Percentiles rank a stretch among this genome's conserved stretches.
Conservation (phyloP, 2,888 invertebrate genomes). For the Ornithoptera alexandrae region DNA sequence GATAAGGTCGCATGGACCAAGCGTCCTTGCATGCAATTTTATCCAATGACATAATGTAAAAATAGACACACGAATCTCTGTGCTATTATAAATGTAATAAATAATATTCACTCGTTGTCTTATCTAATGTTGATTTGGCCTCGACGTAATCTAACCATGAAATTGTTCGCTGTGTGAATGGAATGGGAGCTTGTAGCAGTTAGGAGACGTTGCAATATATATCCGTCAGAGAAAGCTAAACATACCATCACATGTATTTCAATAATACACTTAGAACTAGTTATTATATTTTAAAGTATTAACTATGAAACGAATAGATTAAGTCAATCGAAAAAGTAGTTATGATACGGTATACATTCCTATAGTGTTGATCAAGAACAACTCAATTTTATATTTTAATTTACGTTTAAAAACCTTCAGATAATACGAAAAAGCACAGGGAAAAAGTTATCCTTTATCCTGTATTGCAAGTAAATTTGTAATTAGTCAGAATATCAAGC, state of each 20-base stretch:
- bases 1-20: slow-evolving; percentile 9
- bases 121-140: slow-evolving; percentile 20
- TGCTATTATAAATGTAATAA: slow-evolving; percentile 6
- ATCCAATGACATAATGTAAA: slow-evolving; percentile 18
- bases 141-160: slow-evolving; percentile 19
- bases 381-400: not conserved
- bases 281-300: not conserved
- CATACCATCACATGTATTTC: not conserved
- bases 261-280: not conserved
- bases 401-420: not conserved
- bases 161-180: slow-evolving; percentile 7
- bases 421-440: not conserved
- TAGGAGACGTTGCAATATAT: not conserved
- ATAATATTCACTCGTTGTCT: slow-evolving; percentile 7
- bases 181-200: slow-evolving; percentile 1
- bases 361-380: too few relatives aligned
- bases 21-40: slow-evolving; percentile 5
- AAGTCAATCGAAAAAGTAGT: too few relatives aligned
- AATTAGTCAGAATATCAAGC: not conserved
- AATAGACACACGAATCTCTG: slow-evolving; percentile 5
- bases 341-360: too few relatives aligned
- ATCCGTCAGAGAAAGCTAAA: slow-evolving; percentile 13
- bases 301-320: too few relatives aligned
- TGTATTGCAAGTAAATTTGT: too few relatives aligned
- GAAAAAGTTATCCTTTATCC: not conserved